Conservation (phyloP, 2,888 invertebrate species). For the Ceriagrion tenellum region DNA sequence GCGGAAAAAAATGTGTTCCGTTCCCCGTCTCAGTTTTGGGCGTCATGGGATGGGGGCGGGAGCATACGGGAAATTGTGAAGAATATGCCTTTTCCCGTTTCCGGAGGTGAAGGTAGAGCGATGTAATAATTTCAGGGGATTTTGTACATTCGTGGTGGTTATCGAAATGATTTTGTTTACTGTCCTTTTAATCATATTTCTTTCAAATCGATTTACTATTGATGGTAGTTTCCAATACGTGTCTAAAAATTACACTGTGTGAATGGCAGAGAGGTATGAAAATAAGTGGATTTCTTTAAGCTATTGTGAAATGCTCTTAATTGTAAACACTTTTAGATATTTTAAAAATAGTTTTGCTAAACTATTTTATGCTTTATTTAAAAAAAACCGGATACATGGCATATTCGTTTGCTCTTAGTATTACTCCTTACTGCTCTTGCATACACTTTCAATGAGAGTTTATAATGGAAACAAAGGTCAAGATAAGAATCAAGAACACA, state of each 20-base stretch:
- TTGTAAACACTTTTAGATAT: no score
- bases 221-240: neutral
- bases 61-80: neutral
- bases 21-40: neutral
- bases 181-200: neutral
- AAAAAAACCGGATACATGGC: no score
- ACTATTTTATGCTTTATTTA: no score
- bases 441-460: neutral
- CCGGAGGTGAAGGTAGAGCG: neutral
- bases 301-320: no score
- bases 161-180: neutral
- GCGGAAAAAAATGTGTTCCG: slow-evolving; percentile 17
- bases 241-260: no score
- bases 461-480: neutral
- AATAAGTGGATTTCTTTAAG: no score
- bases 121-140: neutral
- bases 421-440: neutral
- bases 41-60: neutral
- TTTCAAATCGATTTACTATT: neutral
- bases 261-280: no score
- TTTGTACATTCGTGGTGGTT: neutral
- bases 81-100: neutral
- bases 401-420: no score
- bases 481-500: neutral
- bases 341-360: no score